Evolutionary conservation across 2,113 vertebrate genomes (phyloP).

Genomic region (Zosterops lateralis): DNA sequence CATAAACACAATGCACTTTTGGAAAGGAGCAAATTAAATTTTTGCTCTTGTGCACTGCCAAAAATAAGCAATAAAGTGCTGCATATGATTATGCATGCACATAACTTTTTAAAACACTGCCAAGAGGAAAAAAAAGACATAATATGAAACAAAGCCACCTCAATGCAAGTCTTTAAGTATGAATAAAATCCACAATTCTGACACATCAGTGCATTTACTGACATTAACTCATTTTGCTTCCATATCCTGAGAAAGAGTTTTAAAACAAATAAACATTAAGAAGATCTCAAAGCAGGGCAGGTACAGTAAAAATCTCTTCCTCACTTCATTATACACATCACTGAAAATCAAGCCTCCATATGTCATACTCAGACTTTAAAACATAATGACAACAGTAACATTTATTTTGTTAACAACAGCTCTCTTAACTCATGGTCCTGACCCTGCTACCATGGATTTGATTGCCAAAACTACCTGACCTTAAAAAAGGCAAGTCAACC

Average conservation of each 20-base stretch:
- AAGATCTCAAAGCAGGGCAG: constrained; percentile 32
- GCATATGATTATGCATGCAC: constrained; percentile 45
- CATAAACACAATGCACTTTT: constrained; percentile 71
- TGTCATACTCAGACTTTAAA: not conserved
- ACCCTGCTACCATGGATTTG: not conserved
- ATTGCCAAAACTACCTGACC: not conserved
- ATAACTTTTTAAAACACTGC: constrained; percentile 57
- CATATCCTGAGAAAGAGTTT: constrained; percentile 46
- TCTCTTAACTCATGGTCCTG: not conserved
- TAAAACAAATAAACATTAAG: constrained; percentile 32
- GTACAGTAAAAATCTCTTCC: constrained; percentile 50
- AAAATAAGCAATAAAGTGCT: constrained; percentile 58
- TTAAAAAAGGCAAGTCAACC: not conserved
- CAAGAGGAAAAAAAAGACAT: not conserved
- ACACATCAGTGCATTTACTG: constrained; percentile 37
- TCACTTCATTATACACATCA: constrained; percentile 1
- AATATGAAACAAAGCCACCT: constrained; percentile 32
- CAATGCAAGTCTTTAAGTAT: constrained; percentile 54
- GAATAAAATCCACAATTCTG: constrained; percentile 57
- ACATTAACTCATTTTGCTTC: constrained; percentile 40
- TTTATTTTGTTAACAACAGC: constrained; percentile 2
- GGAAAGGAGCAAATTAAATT: constrained; percentile 75
- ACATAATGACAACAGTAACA: not conserved
- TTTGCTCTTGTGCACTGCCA: constrained; percentile 58
- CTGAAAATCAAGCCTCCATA: constrained; percentile 42